Percentiles rank a stretch among this genome's conserved stretches.
Conservation (phyloP, 2,113 vertebrate genomes). For the Nyctibius bracteatus region DNA sequence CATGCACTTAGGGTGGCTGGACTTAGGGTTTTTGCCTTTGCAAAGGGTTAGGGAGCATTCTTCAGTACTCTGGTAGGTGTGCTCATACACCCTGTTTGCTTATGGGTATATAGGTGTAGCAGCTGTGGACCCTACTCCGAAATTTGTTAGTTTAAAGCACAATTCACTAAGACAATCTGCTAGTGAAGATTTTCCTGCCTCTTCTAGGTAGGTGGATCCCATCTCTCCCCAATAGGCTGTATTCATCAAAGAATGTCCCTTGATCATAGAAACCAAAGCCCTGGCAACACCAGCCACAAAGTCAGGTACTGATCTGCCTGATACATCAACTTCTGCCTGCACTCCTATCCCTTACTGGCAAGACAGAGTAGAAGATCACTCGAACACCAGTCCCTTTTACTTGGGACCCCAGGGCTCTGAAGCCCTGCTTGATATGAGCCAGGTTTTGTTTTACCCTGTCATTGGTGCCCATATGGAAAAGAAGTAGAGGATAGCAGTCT, state of each 20-base stretch:
- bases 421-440: neutral
- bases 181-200: neutral
- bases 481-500: neutral
- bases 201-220: neutral
- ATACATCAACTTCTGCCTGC: neutral
- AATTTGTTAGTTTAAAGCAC: neutral
- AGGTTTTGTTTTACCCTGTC: neutral
- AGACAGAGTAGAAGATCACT: neutral
- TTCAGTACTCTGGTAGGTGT: neutral
- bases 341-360: neutral
- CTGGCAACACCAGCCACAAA: neutral
- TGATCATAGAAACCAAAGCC: neutral
- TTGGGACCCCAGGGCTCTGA: neutral
- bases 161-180: neutral
- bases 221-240: neutral
- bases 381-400: neutral
- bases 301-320: neutral
- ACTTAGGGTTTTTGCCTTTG: neutral
- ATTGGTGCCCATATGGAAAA: neutral
- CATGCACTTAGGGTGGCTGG: neutral
- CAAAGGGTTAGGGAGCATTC: neutral
- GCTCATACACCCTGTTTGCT: fast-evolving
- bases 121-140: neutral
- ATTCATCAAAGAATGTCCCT: neutral
- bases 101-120: neutral